Percentiles rank a stretch among this genome's conserved stretches.
Evolutionary conservation across 2,888 invertebrate genomes (phyloP).

Genomic region (Phyto melanocephala): DNA sequence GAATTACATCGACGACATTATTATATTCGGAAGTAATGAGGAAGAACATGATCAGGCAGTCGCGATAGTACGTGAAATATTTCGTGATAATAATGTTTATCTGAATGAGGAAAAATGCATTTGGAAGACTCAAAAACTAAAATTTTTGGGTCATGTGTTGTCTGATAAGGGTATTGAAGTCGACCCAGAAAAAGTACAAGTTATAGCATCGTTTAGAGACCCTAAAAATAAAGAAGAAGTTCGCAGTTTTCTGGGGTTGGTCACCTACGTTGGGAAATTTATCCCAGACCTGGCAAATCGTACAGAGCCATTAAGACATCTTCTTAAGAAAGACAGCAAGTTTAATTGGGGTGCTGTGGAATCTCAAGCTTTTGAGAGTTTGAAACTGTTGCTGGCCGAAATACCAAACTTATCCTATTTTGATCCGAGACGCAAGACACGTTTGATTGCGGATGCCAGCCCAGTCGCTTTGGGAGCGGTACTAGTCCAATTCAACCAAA

Average conservation of each 20-base stretch:
- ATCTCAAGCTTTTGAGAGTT: constrained; percentile 68
- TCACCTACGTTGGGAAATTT: constrained; percentile 69
- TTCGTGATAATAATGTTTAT: no score
- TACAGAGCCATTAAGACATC: constrained; percentile 43
- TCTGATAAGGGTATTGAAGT: no score
- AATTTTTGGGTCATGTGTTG: constrained; percentile 45
- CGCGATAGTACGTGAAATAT: no score
- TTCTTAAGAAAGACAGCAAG: constrained; percentile 29
- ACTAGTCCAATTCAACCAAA: constrained; percentile 68
- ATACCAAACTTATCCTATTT: constrained; percentile 69
- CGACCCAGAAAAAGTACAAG: constrained; percentile 65
- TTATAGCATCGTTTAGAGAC: constrained; percentile 66
- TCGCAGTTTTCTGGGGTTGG: constrained; percentile 71
- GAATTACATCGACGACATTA: no score
- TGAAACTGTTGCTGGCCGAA: constrained; percentile 62
- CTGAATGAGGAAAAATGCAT: no score
- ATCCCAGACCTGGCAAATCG: constrained; percentile 48
- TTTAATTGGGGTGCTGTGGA: constrained; percentile 69
- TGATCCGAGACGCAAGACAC: constrained; percentile 68
- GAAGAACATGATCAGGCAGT: no score
- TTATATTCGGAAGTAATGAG: no score
- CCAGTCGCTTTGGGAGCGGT: constrained; percentile 71
- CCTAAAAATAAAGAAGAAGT: constrained; percentile 68
- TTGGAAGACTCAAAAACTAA: no score
- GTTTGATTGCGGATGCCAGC: constrained; percentile 73